phyloP scores from a whole-genome alignment of 1,140 invertebrate species.

The Papilio dardanus region DNA sequence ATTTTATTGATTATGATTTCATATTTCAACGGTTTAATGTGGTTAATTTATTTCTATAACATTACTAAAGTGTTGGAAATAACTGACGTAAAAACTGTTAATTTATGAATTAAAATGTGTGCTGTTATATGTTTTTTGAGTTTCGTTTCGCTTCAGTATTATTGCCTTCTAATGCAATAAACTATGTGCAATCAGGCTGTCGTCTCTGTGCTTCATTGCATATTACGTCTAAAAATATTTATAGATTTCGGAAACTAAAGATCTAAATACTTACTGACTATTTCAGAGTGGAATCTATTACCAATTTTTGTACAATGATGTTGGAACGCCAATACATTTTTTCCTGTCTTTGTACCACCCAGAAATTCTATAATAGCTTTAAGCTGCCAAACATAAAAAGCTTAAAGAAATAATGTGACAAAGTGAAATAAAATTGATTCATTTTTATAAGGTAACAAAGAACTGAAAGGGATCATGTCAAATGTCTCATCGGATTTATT shows the following conservation, averaged over 20 bases:
- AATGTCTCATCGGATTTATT: conserved; percentile 54
- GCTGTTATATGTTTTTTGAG: too few species aligned
- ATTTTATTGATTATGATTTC: not conserved
- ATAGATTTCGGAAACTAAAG: too few species aligned
- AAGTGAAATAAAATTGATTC: conserved; percentile 44
- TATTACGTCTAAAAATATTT: too few species aligned
- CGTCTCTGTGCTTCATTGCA: too few species aligned
- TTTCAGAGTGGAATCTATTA: conserved; percentile 28
- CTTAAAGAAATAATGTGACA: conserved; percentile 43
- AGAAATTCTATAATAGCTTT: conserved; percentile 23
- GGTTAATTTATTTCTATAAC: not conserved
- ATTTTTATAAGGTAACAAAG: conserved; percentile 44
- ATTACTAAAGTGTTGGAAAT: not conserved
- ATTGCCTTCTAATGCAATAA: too few species aligned
- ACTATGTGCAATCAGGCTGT: too few species aligned
- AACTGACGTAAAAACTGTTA: too few species aligned
- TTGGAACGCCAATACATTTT: not conserved
- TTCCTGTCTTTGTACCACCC: conserved; percentile 15
- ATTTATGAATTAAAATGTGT: not conserved
- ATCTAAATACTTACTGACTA: not conserved
- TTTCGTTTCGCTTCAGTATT: too few species aligned
- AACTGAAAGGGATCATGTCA: conserved; percentile 48
- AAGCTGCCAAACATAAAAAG: conserved; percentile 31
- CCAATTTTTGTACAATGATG: conserved; percentile 3
- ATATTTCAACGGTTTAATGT: not conserved